Evolutionary conservation across 2,888 invertebrate species (phyloP), one percentile per base, ranked within the genome.

Genomic region (Blera fallax): DNA sequence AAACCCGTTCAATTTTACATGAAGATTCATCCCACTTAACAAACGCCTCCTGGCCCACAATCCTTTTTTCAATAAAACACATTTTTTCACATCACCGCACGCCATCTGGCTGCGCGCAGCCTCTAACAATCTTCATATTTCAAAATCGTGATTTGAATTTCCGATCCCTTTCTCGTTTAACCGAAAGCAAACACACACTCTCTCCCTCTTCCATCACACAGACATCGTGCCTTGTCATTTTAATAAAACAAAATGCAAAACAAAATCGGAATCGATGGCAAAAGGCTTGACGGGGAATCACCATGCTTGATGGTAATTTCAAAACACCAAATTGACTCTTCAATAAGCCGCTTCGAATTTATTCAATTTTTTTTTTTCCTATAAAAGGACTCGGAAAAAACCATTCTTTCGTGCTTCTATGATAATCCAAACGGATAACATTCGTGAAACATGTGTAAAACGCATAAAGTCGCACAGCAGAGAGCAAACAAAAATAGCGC

Each of bases 61-160:
- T n/a, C n/a, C n/a, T 27, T 45, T 54, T 50, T 76, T 56, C 76
- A 67, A 67, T 76, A 48, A 50, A 58, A 58, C 32, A 54, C 21
- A 29, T 37, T 52, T 50, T 14, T 10, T 48, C 29, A 34, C 11
- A 32, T 45, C 45, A 54, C 54, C 27, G 10, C n/a, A 8, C 37
- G 29, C 56, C 79, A 79, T 79, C 56, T 79, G 64, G 79, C 16
- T 58, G 32, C 6, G 70, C n/a, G 14, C 52, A 62, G 4, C 45
- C 62, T 52, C 43, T 18, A 48, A 64, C 58, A 29, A 18, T 50
- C 70, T 70, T 64, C 40, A 56, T 70, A 76, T 76, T 70, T 64
- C 32, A 43, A 43, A 54, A 52, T 65, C 77, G 77, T 83, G 82
- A 83, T 83, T 83, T 77, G 72, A 83, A 83, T 83, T 72, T 77